Conservation (phyloP, 2,888 invertebrate genomes). For the Aphrophora alni region DNA sequence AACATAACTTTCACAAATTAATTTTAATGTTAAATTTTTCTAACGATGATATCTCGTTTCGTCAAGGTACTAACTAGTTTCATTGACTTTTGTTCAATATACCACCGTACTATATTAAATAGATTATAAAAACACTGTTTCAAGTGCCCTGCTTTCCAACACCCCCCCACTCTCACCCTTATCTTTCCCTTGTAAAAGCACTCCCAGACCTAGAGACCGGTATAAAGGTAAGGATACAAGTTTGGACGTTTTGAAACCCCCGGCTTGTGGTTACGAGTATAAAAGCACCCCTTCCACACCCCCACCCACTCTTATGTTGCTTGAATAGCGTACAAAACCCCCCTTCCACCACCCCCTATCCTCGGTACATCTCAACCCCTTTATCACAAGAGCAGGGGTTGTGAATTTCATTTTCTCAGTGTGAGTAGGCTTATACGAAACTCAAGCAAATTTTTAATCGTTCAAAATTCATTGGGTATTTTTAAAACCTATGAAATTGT, state of each 20-base stretch:
- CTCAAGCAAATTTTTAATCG: no score
- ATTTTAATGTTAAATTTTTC: no score
- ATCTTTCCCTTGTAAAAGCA: no score
- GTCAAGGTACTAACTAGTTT: no score
- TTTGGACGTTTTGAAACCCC: background rate
- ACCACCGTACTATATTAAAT: background rate
- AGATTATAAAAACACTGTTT: background rate
- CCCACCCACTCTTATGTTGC: background rate
- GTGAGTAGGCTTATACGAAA: background rate
- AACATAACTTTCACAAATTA: no score
- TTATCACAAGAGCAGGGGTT: background rate
- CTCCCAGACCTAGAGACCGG: background rate
- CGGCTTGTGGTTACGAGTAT: background rate
- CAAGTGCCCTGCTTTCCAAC: background rate
- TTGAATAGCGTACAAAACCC: background rate
- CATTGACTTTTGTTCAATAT: no score
- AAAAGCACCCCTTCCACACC: background rate
- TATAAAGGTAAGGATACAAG: background rate
- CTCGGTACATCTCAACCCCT: background rate
- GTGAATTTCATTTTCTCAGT: background rate
- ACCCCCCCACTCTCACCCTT: no score
- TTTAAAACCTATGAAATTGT: no score
- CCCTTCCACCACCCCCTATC: background rate
- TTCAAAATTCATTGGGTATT: no score
- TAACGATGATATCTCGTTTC: no score